phyloP scores from a whole-genome alignment of 2,113 vertebrate genomes.

The Oncorhynchus kisutch region DNA sequence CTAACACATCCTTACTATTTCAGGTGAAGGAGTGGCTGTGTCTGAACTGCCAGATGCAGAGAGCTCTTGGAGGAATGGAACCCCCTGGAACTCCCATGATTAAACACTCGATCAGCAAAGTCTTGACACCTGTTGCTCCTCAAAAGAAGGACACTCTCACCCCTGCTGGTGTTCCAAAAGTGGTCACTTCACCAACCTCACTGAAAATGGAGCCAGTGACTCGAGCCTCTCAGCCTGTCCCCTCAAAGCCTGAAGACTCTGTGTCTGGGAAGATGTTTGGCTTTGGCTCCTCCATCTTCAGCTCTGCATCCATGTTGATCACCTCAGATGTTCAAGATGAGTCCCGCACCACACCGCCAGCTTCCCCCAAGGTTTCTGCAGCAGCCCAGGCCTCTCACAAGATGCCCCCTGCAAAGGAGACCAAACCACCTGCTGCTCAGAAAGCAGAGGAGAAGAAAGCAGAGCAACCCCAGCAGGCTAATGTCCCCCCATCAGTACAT shows the following conservation, averaged over 20 bases:
- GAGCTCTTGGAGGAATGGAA: constrained; percentile 83
- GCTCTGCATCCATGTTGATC: constrained; percentile 73
- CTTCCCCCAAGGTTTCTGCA: constrained; percentile 30
- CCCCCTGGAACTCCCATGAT: constrained; percentile 69
- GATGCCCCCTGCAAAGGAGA: constrained; percentile 44
- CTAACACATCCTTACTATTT: constrained; percentile 14
- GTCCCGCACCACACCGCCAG: constrained; percentile 34
- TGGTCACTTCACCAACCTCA: constrained; percentile 10
- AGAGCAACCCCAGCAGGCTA: constrained; percentile 58
- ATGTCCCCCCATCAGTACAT: constrained; percentile 52
- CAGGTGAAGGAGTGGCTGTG: constrained; percentile 91
- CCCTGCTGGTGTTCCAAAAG: background rate
- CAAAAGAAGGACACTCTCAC: constrained; percentile 63
- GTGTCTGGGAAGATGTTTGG: constrained; percentile 51
- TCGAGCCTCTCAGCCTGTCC: constrained; percentile 21
- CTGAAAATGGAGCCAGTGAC: constrained; percentile 40
- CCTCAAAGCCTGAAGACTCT: background rate
- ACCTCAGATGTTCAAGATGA: constrained; percentile 48
- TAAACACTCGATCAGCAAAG: constrained; percentile 68
- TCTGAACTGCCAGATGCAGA: constrained; percentile 92
- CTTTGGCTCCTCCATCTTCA: constrained; percentile 70
- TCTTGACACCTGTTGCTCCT: constrained; percentile 22
- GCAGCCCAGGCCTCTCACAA: constrained; percentile 35
- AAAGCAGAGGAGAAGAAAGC: constrained; percentile 58
- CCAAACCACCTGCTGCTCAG: constrained; percentile 47